Conservation (phyloP, 2,797 vertebrate genomes). For the Nothura maculosa region DNA sequence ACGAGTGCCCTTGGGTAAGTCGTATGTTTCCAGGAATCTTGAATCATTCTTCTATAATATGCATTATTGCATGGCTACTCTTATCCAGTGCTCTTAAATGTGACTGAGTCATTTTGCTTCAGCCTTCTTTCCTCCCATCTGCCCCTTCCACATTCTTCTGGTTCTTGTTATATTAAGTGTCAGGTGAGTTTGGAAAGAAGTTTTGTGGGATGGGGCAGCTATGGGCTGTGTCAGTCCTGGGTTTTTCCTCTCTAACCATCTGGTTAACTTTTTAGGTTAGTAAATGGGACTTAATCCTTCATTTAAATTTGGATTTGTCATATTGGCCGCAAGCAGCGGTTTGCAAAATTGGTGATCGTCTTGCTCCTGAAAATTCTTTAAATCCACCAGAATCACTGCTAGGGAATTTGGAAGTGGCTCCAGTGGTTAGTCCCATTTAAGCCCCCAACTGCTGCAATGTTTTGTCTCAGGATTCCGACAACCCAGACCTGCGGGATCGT, state of each 20-base stretch:
- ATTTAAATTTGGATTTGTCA: background rate
- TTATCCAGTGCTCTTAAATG: background rate
- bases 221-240: background rate
- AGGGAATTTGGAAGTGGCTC: background rate
- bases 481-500: constrained; percentile 95
- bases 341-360: background rate
- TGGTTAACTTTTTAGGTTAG: background rate
- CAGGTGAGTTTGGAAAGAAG: background rate
- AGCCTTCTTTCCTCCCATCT: background rate
- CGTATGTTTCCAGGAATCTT: background rate
- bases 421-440: background rate
- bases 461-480: constrained; percentile 92
- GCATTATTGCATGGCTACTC: background rate
- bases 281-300: background rate
- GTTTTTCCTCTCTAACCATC: background rate
- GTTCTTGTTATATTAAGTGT: background rate
- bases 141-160: background rate
- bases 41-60: background rate
- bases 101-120: background rate
- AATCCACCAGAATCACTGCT: background rate
- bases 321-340: background rate
- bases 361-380: background rate
- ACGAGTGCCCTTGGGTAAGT: background rate
- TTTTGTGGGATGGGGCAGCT: background rate
- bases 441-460: background rate